Conservation (phyloP, 1,140 invertebrate genomes). For the Xylocopa sonorina region DNA sequence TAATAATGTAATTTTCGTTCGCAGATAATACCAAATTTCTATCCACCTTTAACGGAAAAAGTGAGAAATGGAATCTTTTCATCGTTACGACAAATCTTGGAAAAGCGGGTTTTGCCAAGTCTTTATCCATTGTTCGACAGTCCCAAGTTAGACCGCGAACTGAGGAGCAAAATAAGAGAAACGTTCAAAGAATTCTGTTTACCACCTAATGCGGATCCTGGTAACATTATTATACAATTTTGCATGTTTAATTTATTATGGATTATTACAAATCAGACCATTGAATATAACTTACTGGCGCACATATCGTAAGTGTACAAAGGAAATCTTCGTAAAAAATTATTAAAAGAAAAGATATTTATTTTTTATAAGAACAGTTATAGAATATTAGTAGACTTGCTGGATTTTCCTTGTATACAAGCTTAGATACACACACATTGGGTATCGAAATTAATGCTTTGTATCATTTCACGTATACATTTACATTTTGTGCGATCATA, state of each 20-base stretch:
- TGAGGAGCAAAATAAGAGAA: conserved; percentile 92
- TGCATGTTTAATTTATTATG: conserved; percentile 25
- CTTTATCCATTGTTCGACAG: conserved; percentile 96
- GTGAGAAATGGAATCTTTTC: conserved; percentile 95
- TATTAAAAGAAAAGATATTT: too few relatives aligned
- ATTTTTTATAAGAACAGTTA: too few relatives aligned
- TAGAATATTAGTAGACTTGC: too few relatives aligned
- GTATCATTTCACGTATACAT: conserved; percentile 1
- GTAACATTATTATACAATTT: conserved; percentile 64
- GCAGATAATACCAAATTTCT: conserved; percentile 97
- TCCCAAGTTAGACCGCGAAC: conserved; percentile 94
- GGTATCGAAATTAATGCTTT: neutral
- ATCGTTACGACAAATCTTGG: conserved; percentile 95
- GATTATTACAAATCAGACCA: conserved; percentile 9
- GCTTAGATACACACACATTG: neutral
- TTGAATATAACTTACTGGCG: conserved; percentile 6
- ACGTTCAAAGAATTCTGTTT: conserved; percentile 96
- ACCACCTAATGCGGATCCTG: conserved; percentile 80
- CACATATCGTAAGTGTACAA: too few relatives aligned
- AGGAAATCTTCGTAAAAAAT: too few relatives aligned
- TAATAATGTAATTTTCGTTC: conserved; percentile 67
- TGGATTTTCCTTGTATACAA: too few relatives aligned
- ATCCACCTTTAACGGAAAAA: conserved; percentile 91
- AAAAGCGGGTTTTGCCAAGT: conserved; percentile 95
- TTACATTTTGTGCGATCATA: too few relatives aligned